These are phyloP conservation scores for Aphis gossypii DNA, from an alignment of 1,140 invertebrate genomes.

Conservation along the genomic window DNA sequence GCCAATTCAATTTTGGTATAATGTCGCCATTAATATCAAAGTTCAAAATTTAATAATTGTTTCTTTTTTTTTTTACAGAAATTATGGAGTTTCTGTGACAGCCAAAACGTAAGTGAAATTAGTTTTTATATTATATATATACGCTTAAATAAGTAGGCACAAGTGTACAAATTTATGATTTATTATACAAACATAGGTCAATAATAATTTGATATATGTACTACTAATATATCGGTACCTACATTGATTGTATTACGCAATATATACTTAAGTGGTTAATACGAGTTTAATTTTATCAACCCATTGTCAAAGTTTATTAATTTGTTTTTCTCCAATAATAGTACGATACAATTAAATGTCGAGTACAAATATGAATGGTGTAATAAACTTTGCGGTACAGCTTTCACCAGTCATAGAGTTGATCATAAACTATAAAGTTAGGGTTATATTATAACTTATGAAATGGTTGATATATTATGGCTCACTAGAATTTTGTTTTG, in stretches of 20 bases:
- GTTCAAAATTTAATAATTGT: neutral
- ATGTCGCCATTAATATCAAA: neutral
- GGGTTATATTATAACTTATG: neutral
- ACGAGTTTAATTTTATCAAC: neutral
- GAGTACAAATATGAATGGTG: neutral
- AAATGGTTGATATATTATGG: neutral
- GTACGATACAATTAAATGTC: neutral
- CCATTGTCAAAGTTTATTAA: neutral
- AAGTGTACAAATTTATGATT: neutral
- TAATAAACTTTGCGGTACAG: neutral
- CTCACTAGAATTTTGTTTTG: neutral
- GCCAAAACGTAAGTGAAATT: constrained; percentile 30
- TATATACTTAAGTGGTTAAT: neutral
- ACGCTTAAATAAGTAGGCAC: too few species aligned
- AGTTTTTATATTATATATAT: neutral
- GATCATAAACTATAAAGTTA: constrained; percentile 8
- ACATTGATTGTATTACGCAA: neutral
- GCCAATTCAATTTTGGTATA: neutral
- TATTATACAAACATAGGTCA: neutral
- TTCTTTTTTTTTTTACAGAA: constrained; percentile 27
- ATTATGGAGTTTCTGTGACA: constrained; percentile 41
- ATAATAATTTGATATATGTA: neutral
- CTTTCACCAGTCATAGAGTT: neutral
- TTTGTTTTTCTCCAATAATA: neutral
- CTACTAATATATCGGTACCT: neutral